Percentiles rank a stretch among this genome's conserved stretches.
phyloP scores from a whole-genome alignment of 2,888 invertebrate genomes.

The Kuschelorhynchus macadamiae region DNA sequence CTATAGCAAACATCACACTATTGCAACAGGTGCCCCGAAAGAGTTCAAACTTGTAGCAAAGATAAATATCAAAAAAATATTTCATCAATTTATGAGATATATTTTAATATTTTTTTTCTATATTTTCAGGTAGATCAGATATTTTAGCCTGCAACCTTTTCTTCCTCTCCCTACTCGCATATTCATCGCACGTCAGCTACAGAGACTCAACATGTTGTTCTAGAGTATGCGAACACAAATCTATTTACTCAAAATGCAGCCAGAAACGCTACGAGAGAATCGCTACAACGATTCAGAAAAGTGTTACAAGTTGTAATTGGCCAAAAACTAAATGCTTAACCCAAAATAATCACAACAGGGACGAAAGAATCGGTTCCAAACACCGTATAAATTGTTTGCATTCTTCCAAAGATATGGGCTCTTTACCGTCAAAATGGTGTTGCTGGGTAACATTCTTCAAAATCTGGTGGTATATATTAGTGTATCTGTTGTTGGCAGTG shows the following conservation, averaged over 20 bases:
- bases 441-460: slow-evolving; percentile 64
- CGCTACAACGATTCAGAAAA: slow-evolving; percentile 62
- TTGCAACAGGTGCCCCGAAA: too few relatives aligned
- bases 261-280: slow-evolving; percentile 64
- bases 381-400: not conserved
- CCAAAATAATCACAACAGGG: slow-evolving; percentile 2
- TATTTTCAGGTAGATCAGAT: slow-evolving; percentile 79
- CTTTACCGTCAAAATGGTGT: slow-evolving; percentile 53
- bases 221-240: slow-evolving; percentile 54
- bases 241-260: slow-evolving; percentile 51
- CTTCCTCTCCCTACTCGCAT: slow-evolving; percentile 88
- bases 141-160: slow-evolving; percentile 93
- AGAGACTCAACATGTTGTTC: slow-evolving; percentile 69
- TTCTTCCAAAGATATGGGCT: slow-evolving; percentile 8
- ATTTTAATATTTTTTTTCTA: not conserved
- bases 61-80: too few relatives aligned
- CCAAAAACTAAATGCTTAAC: slow-evolving; percentile 53
- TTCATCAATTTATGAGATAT: not conserved
- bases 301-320: slow-evolving; percentile 65
- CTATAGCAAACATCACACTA: too few relatives aligned
- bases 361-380: slow-evolving; percentile 2
- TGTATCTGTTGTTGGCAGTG: slow-evolving; percentile 73
- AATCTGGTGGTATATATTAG: slow-evolving; percentile 75
- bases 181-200: slow-evolving; percentile 82
- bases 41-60: too few relatives aligned